These are phyloP conservation scores for Steatornis caripensis DNA, from an alignment of 2,113 vertebrate species.

Conservation along the genomic window DNA sequence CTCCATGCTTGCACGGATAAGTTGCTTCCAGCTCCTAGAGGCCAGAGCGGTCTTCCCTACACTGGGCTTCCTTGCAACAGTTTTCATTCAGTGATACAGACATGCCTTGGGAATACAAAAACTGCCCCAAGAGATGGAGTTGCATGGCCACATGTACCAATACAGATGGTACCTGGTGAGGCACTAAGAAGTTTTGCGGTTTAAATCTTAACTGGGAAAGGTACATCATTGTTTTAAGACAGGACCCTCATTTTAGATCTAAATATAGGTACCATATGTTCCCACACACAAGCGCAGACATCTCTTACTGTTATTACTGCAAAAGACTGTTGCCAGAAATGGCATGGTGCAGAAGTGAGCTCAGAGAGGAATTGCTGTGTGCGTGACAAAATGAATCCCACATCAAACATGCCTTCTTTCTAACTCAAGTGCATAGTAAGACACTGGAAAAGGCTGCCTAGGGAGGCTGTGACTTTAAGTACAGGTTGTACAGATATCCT, in stretches of 20 bases:
- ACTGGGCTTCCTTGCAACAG: background rate
- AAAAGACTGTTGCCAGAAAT: constrained; percentile 15
- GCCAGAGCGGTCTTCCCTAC: background rate
- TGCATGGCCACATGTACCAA: background rate
- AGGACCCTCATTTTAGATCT: constrained; percentile 18
- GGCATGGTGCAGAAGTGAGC: background rate
- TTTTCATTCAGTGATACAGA: background rate
- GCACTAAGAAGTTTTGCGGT: background rate
- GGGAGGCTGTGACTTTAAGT: background rate
- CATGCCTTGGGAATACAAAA: background rate
- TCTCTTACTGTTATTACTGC: constrained; percentile 36
- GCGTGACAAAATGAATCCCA: background rate
- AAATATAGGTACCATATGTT: constrained; percentile 25
- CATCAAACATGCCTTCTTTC: constrained; percentile 13
- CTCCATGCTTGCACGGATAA: background rate
- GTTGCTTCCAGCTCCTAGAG: background rate
- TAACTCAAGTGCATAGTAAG: background rate
- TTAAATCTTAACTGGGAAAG: background rate
- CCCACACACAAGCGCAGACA: background rate
- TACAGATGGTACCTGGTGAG: background rate
- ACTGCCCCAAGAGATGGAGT: background rate
- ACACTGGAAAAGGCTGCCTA: background rate
- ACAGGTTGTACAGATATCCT: background rate
- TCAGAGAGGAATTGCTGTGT: background rate
- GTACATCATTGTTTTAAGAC: constrained; percentile 20